Evolutionary conservation across 2,113 vertebrate species (phyloP).

Genomic region (Cervus canadensis): DNA sequence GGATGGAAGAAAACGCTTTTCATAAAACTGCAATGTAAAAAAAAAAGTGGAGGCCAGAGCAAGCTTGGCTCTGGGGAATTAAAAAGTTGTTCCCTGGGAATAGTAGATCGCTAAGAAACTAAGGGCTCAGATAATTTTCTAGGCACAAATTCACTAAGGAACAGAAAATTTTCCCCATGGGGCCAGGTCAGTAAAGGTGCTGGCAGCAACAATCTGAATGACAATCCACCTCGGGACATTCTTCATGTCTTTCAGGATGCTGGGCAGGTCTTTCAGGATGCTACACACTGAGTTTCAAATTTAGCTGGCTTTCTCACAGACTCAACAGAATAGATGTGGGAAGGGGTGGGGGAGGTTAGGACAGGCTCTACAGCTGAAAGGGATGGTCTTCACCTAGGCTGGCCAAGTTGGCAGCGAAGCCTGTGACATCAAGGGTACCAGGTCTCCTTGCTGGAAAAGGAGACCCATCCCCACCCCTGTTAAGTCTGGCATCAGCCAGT

Average conservation of each 20-base stretch:
- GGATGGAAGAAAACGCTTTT: background rate
- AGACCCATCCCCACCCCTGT: background rate
- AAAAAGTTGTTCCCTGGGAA: background rate
- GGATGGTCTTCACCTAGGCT: background rate
- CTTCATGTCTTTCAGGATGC: background rate
- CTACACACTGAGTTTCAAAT: background rate
- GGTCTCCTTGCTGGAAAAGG: background rate
- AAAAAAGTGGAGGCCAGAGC: background rate
- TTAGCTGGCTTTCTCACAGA: background rate
- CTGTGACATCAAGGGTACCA: background rate
- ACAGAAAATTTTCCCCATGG: background rate
- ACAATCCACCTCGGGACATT: background rate
- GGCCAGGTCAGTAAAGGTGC: background rate
- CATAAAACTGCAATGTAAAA: background rate
- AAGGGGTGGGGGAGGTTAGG: background rate
- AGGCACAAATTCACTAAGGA: background rate
- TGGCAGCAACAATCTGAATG: background rate
- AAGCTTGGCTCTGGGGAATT: background rate
- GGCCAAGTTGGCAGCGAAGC: background rate
- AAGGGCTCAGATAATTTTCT: background rate
- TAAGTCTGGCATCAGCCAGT: background rate
- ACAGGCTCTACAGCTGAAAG: background rate
- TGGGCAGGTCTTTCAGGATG: no score
- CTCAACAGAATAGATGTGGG: background rate
- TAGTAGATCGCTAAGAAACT: background rate